Evolutionary conservation across 1,140 invertebrate genomes (phyloP).

Genomic region (Maconellicoccus hirsutus): DNA sequence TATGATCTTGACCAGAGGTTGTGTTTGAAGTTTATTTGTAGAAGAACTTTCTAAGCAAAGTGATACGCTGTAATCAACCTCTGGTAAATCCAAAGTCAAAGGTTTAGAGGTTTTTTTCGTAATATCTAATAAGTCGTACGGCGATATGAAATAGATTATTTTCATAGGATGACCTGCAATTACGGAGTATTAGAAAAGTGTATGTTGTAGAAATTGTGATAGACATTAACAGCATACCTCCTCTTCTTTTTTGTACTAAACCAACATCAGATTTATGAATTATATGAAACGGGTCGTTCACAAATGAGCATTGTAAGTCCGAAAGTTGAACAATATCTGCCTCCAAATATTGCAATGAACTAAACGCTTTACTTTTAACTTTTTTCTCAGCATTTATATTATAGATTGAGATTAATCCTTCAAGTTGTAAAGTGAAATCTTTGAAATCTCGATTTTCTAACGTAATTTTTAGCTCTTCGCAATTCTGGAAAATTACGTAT

Average conservation of each 20-base stretch:
- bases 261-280: conserved; percentile 86
- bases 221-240: conserved; percentile 40
- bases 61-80: conserved; percentile 71
- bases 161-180: conserved; percentile 78
- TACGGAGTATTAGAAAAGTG: conserved; percentile 21
- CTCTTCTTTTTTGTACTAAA: conserved; percentile 56
- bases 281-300: conserved; percentile 73
- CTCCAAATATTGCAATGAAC: conserved; percentile 82
- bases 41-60: conserved; percentile 82
- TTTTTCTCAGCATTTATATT: conserved; percentile 90
- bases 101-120: conserved; percentile 48
- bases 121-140: conserved; percentile 76
- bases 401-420: conserved; percentile 83
- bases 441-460: conserved; percentile 70
- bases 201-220: no score
- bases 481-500: conserved; percentile 48
- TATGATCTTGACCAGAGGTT: conserved; percentile 66
- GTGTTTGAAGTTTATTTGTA: conserved; percentile 73
- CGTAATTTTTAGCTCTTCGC: conserved; percentile 72
- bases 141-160: conserved; percentile 88
- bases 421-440: conserved; percentile 84
- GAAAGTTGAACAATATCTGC: conserved; percentile 75
- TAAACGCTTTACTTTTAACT: conserved; percentile 84
- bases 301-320: conserved; percentile 58
- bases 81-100: conserved; percentile 11